Evolutionary conservation across 2,113 vertebrate genomes (phyloP).

Genomic region (Kobus ellipsiprymnus): DNA sequence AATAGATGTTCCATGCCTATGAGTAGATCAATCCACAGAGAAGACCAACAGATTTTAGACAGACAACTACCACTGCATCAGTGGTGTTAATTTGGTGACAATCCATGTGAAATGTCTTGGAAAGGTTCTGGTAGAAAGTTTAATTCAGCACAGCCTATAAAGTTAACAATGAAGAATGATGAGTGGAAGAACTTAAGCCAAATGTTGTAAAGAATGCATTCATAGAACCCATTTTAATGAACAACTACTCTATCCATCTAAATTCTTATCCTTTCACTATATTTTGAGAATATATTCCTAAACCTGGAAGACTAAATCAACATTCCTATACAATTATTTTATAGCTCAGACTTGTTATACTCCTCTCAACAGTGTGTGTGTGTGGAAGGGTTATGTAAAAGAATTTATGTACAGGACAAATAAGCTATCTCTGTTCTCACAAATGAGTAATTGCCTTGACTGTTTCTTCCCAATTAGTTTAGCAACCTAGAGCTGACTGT

Average conservation of each 20-base stretch:
- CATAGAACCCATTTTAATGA: not conserved
- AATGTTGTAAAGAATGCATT: not conserved
- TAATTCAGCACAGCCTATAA: not conserved
- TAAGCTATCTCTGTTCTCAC: slow-evolving; percentile 5
- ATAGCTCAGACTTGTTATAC: not conserved
- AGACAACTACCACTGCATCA: not conserved
- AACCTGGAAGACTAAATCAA: not conserved
- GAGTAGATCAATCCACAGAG: not conserved
- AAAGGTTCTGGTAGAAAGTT: not conserved
- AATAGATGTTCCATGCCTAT: not conserved
- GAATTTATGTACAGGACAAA: not conserved
- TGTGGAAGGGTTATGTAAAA: not conserved
- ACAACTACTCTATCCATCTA: not conserved
- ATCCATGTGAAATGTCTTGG: not conserved
- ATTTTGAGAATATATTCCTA: slow-evolving; percentile 24
- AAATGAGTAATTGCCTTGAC: not conserved
- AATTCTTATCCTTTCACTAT: not conserved
- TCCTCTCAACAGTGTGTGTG: not conserved
- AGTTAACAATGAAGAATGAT: not conserved
- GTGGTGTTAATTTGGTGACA: not conserved
- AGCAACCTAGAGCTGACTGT: slow-evolving; percentile 17
- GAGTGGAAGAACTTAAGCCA: not conserved
- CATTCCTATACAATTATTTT: not conserved
- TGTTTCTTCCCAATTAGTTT: slow-evolving; percentile 44
- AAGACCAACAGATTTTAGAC: not conserved